Base-by-base conservation (phyloP, 1,140 invertebrate species). In the Bradynema listronoti region DNA sequence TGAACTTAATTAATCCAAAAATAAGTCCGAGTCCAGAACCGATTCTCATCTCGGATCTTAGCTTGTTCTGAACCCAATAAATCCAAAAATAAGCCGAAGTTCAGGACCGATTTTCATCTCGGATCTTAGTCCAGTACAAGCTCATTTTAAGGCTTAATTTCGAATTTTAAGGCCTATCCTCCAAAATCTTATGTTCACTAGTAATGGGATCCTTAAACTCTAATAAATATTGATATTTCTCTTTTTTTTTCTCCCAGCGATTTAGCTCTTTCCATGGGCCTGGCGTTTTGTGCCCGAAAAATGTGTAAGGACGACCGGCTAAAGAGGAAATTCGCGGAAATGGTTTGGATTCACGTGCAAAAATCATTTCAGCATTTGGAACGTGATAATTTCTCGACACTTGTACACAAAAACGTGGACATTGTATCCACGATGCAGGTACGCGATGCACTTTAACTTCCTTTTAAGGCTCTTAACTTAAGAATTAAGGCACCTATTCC, bases 271-370 rank as follows among this genome's bases (percentile, higher is more conserved):
- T 59, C 73, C 7, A 57, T 73, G 30, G 73, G 76, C 1, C 55
- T 77, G 47, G 73, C 75, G 1, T 61, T 76, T 27, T 76, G 73
- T 49, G 56, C 65, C 2, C 19, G 73, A 39, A 76, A 76, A 53
- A 57, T 76, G 7, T 78, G 76, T 41, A 56, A 63, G 24, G 76
- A 75, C n/a, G 76, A 75, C 43, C 49, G 60, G 22, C 43, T 58
- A 14, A 66, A 69, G 14, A 61, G 65, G 16, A 56, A 71, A 22
- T 78, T 75, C 49, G 42, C 65, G n/a, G 60, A 76, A 49, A 19
- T 50, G 27, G 16, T n/a, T 4, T 50, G 47, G 47, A 3, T 19
- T 5, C 47, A 50, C 47, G 16, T n/a, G 14, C 47, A 50, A 50
- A 50, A 50, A 27, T 50, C 47, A 4, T 29, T 50, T n/a, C 29